These are phyloP conservation scores for Caenorhabditis virilis DNA, from an alignment of 2,888 invertebrate genomes.

Conservation along the genomic window DNA sequence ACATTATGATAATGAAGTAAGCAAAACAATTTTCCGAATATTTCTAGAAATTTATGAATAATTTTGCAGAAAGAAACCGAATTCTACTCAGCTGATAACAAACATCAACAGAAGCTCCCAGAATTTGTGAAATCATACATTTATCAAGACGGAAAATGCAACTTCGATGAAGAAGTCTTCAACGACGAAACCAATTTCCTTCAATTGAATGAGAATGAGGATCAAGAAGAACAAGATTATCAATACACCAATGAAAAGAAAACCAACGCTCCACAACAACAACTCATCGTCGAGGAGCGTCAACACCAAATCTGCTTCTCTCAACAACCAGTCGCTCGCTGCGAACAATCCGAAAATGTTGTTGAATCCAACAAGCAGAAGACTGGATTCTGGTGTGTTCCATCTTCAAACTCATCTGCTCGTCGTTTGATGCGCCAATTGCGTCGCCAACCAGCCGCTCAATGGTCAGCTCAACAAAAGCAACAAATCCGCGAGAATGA, in stretches of 20 bases:
- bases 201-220: slow-evolving; percentile 25
- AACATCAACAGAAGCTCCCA: slow-evolving; percentile 22
- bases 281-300: slow-evolving; percentile 54
- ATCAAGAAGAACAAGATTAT: slow-evolving; percentile 11
- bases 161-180: slow-evolving; percentile 34
- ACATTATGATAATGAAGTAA: slow-evolving; percentile 59
- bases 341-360: slow-evolving; percentile 31
- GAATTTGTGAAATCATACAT: slow-evolving; percentile 62
- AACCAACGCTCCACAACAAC: slow-evolving; percentile 36
- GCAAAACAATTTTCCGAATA: not conserved
- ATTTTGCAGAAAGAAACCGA: slow-evolving; percentile 9
- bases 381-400: slow-evolving; percentile 38
- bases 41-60: not conserved
- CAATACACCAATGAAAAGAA: slow-evolving; percentile 16
- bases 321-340: slow-evolving; percentile 47
- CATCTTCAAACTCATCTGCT: slow-evolving; percentile 30
- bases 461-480: slow-evolving; percentile 21
- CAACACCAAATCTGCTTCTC: slow-evolving; percentile 62
- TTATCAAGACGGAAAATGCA: slow-evolving; percentile 42
- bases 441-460: slow-evolving; percentile 28
- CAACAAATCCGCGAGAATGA: slow-evolving; percentile 18
- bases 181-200: slow-evolving; percentile 28
- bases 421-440: slow-evolving; percentile 35
- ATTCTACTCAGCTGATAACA: slow-evolving; percentile 31
- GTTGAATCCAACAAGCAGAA: slow-evolving; percentile 35